Conservation (phyloP, 2,797 vertebrate genomes). For the Poeciliopsis turneri region DNA sequence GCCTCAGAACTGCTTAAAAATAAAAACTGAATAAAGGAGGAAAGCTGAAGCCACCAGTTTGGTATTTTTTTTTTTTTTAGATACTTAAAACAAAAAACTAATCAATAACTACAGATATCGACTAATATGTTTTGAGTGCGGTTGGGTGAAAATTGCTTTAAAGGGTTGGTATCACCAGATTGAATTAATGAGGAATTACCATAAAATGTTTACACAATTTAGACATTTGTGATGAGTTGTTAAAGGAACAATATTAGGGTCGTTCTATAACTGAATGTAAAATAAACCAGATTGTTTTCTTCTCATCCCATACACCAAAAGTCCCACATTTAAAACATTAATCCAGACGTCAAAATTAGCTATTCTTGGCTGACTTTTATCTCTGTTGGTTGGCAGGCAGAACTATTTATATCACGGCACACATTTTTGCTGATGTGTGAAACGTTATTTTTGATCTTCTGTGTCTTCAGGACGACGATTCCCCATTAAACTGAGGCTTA, state of each 20-base stretch:
- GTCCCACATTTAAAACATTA: neutral
- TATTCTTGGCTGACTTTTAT: neutral
- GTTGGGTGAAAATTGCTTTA: neutral
- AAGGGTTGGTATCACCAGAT: neutral
- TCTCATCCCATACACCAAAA: neutral
- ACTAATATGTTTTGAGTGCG: neutral
- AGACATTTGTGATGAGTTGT: neutral
- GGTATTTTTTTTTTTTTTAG: too few species aligned
- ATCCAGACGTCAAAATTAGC: neutral
- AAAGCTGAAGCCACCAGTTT: too few species aligned
- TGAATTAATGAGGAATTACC: neutral
- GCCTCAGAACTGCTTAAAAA: too few species aligned
- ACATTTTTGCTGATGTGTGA: neutral
- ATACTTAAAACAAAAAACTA: too few species aligned
- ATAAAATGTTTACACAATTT: neutral
- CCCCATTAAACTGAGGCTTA: neutral
- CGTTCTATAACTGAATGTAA: neutral
- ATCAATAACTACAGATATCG: too few species aligned
- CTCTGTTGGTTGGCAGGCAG: neutral
- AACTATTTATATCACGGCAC: neutral
- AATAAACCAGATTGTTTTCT: neutral
- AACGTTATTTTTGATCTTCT: neutral
- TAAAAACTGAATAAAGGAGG: too few species aligned
- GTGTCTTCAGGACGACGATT: neutral
- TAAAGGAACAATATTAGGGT: neutral